phyloP scores from a whole-genome alignment of 2,797 vertebrate species.

The Cuculus canorus region DNA sequence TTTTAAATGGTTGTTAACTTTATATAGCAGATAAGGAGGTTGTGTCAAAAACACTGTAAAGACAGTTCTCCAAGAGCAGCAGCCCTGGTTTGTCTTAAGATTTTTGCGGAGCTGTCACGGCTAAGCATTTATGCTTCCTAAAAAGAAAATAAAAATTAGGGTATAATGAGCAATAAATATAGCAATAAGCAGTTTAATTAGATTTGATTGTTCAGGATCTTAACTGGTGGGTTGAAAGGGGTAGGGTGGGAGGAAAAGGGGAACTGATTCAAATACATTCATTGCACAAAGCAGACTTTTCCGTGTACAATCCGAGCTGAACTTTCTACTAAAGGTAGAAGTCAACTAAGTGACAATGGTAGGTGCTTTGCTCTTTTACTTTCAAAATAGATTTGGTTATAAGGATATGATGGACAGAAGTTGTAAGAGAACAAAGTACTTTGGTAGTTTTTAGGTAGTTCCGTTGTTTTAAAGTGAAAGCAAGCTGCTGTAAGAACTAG shows the following conservation, averaged over 20 bases:
- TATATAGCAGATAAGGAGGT: slow-evolving; percentile 24
- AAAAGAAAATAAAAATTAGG: neutral
- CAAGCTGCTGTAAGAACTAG: slow-evolving; percentile 37
- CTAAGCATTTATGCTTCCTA: slow-evolving; percentile 20
- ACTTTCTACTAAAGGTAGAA: neutral
- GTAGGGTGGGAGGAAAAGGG: neutral
- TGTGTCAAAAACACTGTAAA: slow-evolving; percentile 41
- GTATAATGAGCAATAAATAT: slow-evolving; percentile 56
- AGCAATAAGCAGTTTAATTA: slow-evolving; percentile 61
- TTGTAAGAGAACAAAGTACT: neutral
- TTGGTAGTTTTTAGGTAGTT: neutral
- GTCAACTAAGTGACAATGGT: neutral
- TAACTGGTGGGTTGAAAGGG: neutral
- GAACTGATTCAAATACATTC: neutral
- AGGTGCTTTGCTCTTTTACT: slow-evolving; percentile 7
- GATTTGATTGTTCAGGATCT: neutral
- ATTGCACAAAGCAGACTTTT: neutral
- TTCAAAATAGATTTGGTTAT: neutral
- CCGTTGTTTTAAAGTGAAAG: neutral
- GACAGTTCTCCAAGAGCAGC: slow-evolving; percentile 45
- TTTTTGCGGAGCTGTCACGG: neutral
- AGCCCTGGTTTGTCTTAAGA: neutral
- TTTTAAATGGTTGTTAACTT: neutral
- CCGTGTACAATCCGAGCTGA: neutral
- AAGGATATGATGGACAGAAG: neutral